phyloP scores from a whole-genome alignment of 2,888 invertebrate genomes.

The Omphaloscelis lunosa region DNA sequence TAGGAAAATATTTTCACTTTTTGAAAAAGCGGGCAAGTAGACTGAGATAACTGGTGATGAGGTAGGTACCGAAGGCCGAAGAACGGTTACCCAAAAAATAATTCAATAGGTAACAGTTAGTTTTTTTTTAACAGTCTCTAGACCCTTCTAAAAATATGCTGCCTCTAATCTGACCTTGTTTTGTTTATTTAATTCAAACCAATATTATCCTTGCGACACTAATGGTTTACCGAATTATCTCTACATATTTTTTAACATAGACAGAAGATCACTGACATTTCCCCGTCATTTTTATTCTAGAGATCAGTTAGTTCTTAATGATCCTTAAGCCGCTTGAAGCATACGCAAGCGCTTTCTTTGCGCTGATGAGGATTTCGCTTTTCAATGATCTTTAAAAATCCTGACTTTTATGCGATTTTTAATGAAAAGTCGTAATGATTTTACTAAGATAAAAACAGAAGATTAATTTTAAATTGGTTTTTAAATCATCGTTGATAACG shows the following conservation, averaged over 20 bases:
- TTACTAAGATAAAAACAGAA: neutral
- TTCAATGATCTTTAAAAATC: neutral
- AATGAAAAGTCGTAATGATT: conserved; percentile 6
- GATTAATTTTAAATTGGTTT: conserved; percentile 2
- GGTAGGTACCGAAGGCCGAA: no score
- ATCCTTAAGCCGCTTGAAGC: conserved; percentile 32
- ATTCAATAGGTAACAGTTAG: neutral
- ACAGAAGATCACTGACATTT: neutral
- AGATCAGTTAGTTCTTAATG: conserved; percentile 10
- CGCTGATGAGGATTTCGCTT: conserved; percentile 12
- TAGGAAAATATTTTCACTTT: neutral
- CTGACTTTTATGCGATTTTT: neutral
- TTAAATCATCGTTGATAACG: neutral
- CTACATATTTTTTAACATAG: neutral
- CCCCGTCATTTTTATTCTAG: conserved; percentile 1
- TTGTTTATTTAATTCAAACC: neutral
- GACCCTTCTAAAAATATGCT: neutral
- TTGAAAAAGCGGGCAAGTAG: neutral
- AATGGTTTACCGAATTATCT: neutral
- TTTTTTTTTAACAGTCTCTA: neutral
- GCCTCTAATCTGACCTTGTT: neutral
- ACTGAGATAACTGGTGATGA: neutral
- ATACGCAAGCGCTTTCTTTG: conserved; percentile 23
- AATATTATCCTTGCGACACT: no score
- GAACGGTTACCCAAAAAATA: neutral